Percentiles rank a stretch among this genome's conserved stretches.
These are phyloP conservation scores for Drosophila histrio DNA, from an alignment of 2,888 invertebrate genomes.

Conservation along the genomic window DNA sequence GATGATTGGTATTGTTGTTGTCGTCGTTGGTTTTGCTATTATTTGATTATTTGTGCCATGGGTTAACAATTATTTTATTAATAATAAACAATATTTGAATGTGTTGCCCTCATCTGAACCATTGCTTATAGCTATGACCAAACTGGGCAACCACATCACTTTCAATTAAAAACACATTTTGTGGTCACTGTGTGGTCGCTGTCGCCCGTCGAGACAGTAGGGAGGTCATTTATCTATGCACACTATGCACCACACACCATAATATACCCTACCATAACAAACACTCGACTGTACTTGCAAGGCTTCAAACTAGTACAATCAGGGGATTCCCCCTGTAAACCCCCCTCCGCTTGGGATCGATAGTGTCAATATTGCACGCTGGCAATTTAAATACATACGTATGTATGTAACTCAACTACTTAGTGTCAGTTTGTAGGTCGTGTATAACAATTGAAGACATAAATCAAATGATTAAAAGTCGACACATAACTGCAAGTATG, in stretches of 20 bases:
- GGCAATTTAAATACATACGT: slow-evolving; percentile 32
- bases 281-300: slow-evolving; percentile 26
- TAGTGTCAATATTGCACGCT: slow-evolving; percentile 35
- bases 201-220: neutral
- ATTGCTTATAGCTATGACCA: slow-evolving; percentile 26
- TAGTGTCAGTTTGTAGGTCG: slow-evolving; percentile 55
- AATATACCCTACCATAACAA: slow-evolving; percentile 5
- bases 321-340: neutral
- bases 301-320: slow-evolving; percentile 34
- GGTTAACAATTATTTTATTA: slow-evolving; percentile 75
- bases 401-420: slow-evolving; percentile 32
- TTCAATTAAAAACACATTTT: slow-evolving; percentile 78
- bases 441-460: slow-evolving; percentile 17
- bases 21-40: slow-evolving; percentile 42
- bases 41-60: slow-evolving; percentile 66
- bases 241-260: neutral
- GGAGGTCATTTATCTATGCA: neutral
- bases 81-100: slow-evolving; percentile 69
- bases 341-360: slow-evolving; percentile 26
- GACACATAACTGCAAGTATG: slow-evolving; percentile 3
- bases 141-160: slow-evolving; percentile 59
- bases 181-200: slow-evolving; percentile 66
- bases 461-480: slow-evolving; percentile 41
- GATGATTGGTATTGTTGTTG: slow-evolving; percentile 35
- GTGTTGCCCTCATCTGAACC: slow-evolving; percentile 66